Percentiles rank a stretch among this genome's conserved stretches.
Conservation (phyloP, 2,797 vertebrate genomes). For the Sebastes variabilis region DNA sequence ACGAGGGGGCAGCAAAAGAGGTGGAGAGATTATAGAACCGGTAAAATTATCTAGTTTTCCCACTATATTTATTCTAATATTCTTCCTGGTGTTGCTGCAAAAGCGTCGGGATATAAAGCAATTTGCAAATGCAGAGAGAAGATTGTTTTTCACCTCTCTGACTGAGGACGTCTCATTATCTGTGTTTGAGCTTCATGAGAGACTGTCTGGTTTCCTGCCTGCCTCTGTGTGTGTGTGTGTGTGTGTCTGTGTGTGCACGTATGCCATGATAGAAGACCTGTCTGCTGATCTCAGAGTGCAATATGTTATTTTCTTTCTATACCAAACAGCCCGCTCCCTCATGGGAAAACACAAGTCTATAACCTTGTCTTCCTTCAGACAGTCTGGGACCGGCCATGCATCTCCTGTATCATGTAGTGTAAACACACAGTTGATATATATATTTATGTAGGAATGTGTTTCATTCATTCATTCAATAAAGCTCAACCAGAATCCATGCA, state of each 20-base stretch:
- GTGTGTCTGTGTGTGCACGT: background rate
- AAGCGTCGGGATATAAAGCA: slow-evolving; percentile 6
- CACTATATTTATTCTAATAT: slow-evolving; percentile 11
- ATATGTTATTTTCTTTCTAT: slow-evolving; percentile 64
- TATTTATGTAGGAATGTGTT: background rate
- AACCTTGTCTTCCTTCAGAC: slow-evolving; percentile 61
- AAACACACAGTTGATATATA: background rate
- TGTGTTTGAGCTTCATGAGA: slow-evolving; percentile 58
- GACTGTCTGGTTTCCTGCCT: slow-evolving; percentile 40
- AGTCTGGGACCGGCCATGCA: slow-evolving; percentile 20
- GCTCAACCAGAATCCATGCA: background rate
- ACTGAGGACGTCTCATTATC: slow-evolving; percentile 53
- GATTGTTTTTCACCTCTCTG: slow-evolving; percentile 54
- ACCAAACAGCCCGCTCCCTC: slow-evolving; percentile 40
- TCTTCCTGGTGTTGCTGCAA: slow-evolving; percentile 2
- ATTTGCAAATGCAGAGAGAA: slow-evolving; percentile 27
- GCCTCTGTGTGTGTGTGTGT: slow-evolving; percentile 13
- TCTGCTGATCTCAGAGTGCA: slow-evolving; percentile 60
- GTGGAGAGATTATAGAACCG: slow-evolving; percentile 28
- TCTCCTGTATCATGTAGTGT: slow-evolving; percentile 10
- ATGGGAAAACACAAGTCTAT: slow-evolving; percentile 47
- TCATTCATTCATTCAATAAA: slow-evolving; percentile 57
- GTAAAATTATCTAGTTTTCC: slow-evolving; percentile 23
- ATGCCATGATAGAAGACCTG: slow-evolving; percentile 58
- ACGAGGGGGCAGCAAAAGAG: slow-evolving; percentile 29